Evolutionary conservation across 1,140 invertebrate genomes (phyloP), one percentile per base, ranked within the genome.

Genomic region (Pentalonia nigronervosa): DNA sequence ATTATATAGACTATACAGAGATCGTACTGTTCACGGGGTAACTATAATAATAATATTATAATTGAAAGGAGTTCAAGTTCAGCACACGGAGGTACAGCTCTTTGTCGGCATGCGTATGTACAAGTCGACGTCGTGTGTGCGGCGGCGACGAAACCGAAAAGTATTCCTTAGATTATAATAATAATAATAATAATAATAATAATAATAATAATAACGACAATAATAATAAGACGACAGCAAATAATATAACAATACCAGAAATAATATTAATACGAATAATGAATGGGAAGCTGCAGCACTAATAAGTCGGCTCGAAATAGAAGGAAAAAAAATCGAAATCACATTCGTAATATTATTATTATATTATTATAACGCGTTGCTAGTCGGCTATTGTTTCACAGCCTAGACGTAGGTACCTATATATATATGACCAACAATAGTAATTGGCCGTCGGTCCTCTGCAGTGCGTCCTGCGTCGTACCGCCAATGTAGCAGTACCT

Each of bases 401-500:
- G 50, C 56, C n/a, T 41, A 41, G 50, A 67, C 36, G 88, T 41
- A 41, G 41, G 41, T 41, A 41, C 41, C 41, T 41, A 41, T 41
- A 41, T 41, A 41, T 41, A 41, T 41, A 41, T 41, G 53, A 45
- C 89, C 36, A 41, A 90, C 89, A 90, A 90, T 90, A 60, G 89
- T 90, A 90, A 90, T 90, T 90, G 89, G 50, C 89, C 89, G 89
- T 45, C 53, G 50, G 89, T 90, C 47, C 34, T 83, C 89, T 67
- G 45, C 14, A 48, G 14, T 60, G 25, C 23, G 9, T 60, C 53
- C 56, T 90, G 53, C 23, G 8, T 25, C 25, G 36, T 56, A 20
- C 81, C 34, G 36, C 81, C 81, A 41, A 41, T 67, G n/a, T 11
- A 21, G 20, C 50, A 53, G 50, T 53, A 21, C 14, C 14, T 25